Conservation (phyloP, 2,797 vertebrate species). For the Carapus acus region DNA sequence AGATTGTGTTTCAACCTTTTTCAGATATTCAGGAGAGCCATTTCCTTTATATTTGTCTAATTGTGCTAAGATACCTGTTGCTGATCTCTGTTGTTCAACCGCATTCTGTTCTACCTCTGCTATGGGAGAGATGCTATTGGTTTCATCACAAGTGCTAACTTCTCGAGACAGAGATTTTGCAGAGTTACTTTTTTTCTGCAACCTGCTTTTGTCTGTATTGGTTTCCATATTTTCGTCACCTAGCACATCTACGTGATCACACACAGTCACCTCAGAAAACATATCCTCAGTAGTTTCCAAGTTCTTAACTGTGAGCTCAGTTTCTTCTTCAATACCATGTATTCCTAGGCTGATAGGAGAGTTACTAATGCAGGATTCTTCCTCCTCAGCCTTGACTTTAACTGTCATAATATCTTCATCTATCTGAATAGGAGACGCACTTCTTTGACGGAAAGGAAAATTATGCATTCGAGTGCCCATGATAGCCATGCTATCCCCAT, state of each 20-base stretch:
- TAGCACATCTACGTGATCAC: constrained; percentile 3
- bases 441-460: constrained; percentile 48
- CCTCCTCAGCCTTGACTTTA: constrained; percentile 66
- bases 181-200: constrained; percentile 14
- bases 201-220: constrained; percentile 15
- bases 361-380: constrained; percentile 57
- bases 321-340: constrained; percentile 24
- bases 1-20: constrained; percentile 1
- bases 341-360: constrained; percentile 30
- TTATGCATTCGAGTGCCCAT: constrained; percentile 39
- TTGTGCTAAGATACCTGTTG: constrained; percentile 5
- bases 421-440: constrained; percentile 42
- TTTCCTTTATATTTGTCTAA: constrained; percentile 9
- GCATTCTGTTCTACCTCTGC: constrained; percentile 15
- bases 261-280: constrained; percentile 34
- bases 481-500: constrained; percentile 42
- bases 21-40: constrained; percentile 2
- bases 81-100: constrained; percentile 14
- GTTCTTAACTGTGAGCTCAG: constrained; percentile 6
- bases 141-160: constrained; percentile 6
- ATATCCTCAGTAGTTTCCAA: constrained; percentile 25
- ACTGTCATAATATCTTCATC: constrained; percentile 62
- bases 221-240: constrained; percentile 25
- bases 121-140: constrained; percentile 9
- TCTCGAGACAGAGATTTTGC: constrained; percentile 9